Conservation (phyloP, 2,888 invertebrate species). For the Cephus runcator region DNA sequence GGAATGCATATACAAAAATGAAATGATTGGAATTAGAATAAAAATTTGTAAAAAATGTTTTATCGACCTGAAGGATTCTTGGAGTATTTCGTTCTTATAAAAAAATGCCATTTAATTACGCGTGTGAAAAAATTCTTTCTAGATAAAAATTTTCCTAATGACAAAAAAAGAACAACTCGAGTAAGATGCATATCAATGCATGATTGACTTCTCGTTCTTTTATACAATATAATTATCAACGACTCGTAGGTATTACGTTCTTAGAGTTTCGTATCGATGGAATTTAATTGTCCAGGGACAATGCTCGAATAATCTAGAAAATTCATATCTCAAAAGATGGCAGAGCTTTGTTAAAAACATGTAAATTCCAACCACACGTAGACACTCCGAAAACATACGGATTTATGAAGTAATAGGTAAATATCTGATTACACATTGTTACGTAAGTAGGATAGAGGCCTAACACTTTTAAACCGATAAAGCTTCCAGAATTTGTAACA, state of each 20-base stretch:
- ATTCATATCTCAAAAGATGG: not conserved
- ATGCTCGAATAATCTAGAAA: not conserved
- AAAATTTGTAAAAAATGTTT: not conserved
- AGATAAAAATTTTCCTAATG: not conserved
- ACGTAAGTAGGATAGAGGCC: not conserved
- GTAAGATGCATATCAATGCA: not conserved
- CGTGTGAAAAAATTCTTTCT: no score
- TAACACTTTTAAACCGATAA: not conserved
- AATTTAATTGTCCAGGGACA: not conserved
- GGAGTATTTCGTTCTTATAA: not conserved
- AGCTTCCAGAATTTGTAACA: slow-evolving; percentile 21
- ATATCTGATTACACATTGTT: not conserved
- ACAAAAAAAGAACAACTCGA: not conserved
- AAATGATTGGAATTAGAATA: not conserved
- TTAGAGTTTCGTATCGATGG: not conserved
- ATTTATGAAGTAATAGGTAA: not conserved
- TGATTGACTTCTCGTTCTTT: not conserved
- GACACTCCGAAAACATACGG: not conserved
- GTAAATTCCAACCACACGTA: not conserved
- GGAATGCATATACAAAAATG: not conserved
- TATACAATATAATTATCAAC: not conserved
- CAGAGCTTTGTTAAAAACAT: not conserved
- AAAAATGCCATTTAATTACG: not conserved
- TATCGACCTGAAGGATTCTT: not conserved
- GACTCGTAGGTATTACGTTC: not conserved